Conservation (phyloP, 2,797 vertebrate species). For the Clarias laeviceps region DNA sequence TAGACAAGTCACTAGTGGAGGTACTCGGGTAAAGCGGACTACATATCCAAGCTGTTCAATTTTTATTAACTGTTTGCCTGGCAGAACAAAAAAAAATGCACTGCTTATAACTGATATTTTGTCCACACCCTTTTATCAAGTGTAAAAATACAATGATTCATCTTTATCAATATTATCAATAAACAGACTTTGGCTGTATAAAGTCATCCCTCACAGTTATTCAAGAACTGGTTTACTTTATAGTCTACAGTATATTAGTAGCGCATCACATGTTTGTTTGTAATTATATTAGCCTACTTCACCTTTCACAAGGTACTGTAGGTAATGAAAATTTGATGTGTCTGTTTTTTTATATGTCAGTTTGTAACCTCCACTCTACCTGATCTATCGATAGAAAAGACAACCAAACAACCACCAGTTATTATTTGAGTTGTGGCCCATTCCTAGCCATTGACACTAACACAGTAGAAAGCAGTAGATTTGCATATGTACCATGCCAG, state of each 20-base stretch:
- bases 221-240: neutral
- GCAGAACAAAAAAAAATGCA: neutral
- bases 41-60: too few relatives aligned
- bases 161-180: too few relatives aligned
- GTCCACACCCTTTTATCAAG: too few relatives aligned
- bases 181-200: neutral
- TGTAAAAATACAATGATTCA: neutral
- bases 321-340: neutral
- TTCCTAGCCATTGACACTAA: neutral
- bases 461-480: neutral
- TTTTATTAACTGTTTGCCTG: neutral
- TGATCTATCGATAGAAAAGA: too few relatives aligned
- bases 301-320: neutral
- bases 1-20: neutral
- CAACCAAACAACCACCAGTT: neutral
- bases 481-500: neutral
- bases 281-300: neutral
- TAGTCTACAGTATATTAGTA: neutral
- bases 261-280: neutral
- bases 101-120: too few relatives aligned
- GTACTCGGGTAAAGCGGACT: neutral
- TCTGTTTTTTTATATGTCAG: neutral
- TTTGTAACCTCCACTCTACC: neutral
- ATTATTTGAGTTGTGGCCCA: neutral
- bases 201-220: neutral